phyloP scores from a whole-genome alignment of 2,888 invertebrate genomes.

The Leptopilina myrica region DNA sequence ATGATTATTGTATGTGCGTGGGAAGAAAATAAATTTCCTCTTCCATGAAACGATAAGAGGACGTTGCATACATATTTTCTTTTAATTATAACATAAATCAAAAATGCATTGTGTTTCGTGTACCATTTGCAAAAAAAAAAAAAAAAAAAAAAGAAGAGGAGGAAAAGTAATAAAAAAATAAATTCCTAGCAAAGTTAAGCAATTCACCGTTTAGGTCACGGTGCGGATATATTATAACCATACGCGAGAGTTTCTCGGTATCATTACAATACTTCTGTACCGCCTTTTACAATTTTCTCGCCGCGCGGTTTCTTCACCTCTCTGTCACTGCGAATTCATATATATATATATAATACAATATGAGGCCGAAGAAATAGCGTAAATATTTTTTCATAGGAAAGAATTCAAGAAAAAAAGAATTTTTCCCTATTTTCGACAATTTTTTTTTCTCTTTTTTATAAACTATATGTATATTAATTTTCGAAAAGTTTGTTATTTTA shows the following conservation, averaged over 20 bases:
- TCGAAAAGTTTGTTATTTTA: no score
- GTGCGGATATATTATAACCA: not conserved
- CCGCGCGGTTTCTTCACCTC: conserved; percentile 21
- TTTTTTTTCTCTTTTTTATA: not conserved
- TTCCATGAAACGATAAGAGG: not conserved
- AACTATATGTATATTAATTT: no score
- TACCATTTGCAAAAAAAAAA: not conserved
- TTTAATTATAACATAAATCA: conserved; percentile 27
- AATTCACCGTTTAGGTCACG: conserved; percentile 28
- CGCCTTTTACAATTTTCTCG: conserved; percentile 35
- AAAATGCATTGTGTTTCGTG: conserved; percentile 1
- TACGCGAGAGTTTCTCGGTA: conserved; percentile 26
- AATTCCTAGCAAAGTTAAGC: conserved; percentile 19
- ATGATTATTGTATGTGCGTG: no score
- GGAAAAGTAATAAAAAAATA: not conserved
- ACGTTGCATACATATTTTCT: not conserved
- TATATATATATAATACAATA: no score
- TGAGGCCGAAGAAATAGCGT: no score
- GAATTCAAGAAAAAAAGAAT: no score
- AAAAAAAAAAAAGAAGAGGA: no score
- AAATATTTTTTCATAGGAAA: no score
- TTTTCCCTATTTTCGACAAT: no score
- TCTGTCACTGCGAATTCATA: not conserved
- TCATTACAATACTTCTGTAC: conserved; percentile 34
- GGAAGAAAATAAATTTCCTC: not conserved